phyloP scores from a whole-genome alignment of 2,888 invertebrate species.

The Copidosoma aretas region DNA sequence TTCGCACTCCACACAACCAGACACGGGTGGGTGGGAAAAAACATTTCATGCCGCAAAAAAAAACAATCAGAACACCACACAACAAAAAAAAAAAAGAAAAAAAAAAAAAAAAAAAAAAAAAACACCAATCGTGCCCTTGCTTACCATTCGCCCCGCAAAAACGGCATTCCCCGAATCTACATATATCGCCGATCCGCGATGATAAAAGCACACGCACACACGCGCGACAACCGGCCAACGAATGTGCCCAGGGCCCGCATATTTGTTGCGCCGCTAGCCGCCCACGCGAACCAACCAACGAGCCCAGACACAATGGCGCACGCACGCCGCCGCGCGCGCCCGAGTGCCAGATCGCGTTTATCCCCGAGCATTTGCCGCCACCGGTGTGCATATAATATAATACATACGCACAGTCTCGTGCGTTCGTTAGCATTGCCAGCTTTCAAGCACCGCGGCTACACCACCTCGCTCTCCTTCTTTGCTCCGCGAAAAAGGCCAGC shows the following conservation, averaged over 20 bases:
- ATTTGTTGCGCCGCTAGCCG: background rate
- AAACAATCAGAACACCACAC: too few species aligned
- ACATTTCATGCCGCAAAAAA: too few species aligned
- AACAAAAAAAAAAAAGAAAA: too few species aligned
- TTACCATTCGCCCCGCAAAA: too few species aligned
- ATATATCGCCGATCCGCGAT: too few species aligned
- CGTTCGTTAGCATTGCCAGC: constrained; percentile 4
- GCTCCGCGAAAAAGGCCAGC: too few species aligned
- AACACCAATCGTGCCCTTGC: too few species aligned
- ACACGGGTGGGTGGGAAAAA: too few species aligned
- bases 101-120: too few species aligned
- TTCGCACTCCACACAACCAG: too few species aligned
- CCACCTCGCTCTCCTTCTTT: too few species aligned
- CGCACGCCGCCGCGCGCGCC: background rate
- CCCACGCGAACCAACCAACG: background rate
- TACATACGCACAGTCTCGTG: background rate
- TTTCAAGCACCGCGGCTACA: background rate
- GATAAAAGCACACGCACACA: background rate
- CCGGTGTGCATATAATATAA: background rate
- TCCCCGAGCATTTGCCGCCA: background rate
- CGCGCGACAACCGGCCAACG: background rate
- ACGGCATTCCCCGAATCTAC: too few species aligned
- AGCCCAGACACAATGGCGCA: background rate
- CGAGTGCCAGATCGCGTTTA: constrained; percentile 11
- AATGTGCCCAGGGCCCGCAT: background rate